phyloP scores from a whole-genome alignment of 2,113 vertebrate species.

The Chitala chitala region DNA sequence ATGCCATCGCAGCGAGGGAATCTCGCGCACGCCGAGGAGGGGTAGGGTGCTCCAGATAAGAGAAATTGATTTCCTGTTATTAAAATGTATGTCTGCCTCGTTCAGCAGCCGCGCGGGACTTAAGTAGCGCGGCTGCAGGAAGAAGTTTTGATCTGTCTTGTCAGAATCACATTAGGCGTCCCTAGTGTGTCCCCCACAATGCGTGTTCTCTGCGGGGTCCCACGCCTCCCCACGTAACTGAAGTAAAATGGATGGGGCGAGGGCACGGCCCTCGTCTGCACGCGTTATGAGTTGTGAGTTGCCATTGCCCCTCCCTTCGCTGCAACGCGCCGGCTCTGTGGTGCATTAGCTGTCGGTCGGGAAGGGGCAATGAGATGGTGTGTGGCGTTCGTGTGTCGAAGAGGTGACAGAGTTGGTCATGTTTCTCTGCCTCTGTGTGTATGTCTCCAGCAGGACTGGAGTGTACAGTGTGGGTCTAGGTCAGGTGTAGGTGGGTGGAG shows the following conservation, averaged over 20 bases:
- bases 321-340: constrained; percentile 12
- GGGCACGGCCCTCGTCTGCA: constrained; percentile 34
- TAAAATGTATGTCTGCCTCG: constrained; percentile 36
- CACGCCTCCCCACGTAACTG: too few species aligned
- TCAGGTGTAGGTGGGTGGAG: too few species aligned
- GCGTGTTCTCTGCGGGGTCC: too few species aligned
- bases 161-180: constrained; percentile 46
- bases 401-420: too few species aligned
- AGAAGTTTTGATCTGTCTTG: constrained; percentile 52
- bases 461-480: too few species aligned
- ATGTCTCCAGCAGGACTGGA: too few species aligned
- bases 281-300: constrained; percentile 30
- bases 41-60: neutral
- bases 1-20: too few species aligned
- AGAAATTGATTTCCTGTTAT: constrained; percentile 16
- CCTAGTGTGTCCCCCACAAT: too few species aligned
- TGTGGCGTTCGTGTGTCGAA: too few species aligned
- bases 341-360: constrained; percentile 33
- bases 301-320: constrained; percentile 8
- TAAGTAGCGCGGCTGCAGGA: constrained; percentile 45
- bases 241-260: constrained; percentile 50
- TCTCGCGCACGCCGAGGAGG: neutral
- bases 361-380: constrained; percentile 4
- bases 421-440: too few species aligned
- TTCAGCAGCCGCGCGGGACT: constrained; percentile 27